Evolutionary conservation across 2,797 vertebrate species (phyloP).

Genomic region (Phalanger gymnotis): DNA sequence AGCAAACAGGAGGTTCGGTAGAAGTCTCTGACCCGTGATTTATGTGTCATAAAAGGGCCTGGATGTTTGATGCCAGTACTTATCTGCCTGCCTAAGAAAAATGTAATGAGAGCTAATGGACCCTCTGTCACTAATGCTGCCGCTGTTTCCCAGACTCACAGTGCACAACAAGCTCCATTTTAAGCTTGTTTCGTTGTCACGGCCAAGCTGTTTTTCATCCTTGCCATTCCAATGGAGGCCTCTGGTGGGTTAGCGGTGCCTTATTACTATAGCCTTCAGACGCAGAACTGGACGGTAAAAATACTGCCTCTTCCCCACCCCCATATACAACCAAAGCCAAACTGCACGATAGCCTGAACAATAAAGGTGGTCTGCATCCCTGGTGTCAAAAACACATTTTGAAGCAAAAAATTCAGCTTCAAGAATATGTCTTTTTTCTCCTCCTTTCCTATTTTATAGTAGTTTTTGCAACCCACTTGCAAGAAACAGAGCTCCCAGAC

Average conservation of each 20-base stretch:
- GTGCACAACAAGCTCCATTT: neutral
- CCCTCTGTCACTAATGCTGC: conserved; percentile 41
- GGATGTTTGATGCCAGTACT: conserved; percentile 63
- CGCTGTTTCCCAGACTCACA: conserved; percentile 1
- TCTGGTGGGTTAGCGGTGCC: neutral
- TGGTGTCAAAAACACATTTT: conserved; percentile 37
- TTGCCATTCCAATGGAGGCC: conserved; percentile 29
- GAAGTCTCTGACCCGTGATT: conserved; percentile 68
- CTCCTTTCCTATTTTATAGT: conserved; percentile 11
- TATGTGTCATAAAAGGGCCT: conserved; percentile 68
- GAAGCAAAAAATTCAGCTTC: conserved; percentile 39
- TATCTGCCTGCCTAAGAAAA: conserved; percentile 68
- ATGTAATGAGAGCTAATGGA: conserved; percentile 67
- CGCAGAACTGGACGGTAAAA: conserved; percentile 16
- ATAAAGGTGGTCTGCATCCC: conserved; percentile 30
- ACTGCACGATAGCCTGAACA: neutral
- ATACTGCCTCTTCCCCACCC: conserved; percentile 21
- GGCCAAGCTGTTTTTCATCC: conserved; percentile 31
- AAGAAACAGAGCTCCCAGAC: conserved; percentile 19
- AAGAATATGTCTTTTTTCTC: neutral
- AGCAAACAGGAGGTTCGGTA: conserved; percentile 62
- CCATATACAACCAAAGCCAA: neutral
- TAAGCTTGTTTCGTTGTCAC: neutral
- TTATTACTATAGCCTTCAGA: neutral
- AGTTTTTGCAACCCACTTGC: conserved; percentile 16